A percentile compares a stretch with the other conserved stretches of the same genome.
phyloP scores from a whole-genome alignment of 2,113 vertebrate genomes.

The Lanius ludovicianus region DNA sequence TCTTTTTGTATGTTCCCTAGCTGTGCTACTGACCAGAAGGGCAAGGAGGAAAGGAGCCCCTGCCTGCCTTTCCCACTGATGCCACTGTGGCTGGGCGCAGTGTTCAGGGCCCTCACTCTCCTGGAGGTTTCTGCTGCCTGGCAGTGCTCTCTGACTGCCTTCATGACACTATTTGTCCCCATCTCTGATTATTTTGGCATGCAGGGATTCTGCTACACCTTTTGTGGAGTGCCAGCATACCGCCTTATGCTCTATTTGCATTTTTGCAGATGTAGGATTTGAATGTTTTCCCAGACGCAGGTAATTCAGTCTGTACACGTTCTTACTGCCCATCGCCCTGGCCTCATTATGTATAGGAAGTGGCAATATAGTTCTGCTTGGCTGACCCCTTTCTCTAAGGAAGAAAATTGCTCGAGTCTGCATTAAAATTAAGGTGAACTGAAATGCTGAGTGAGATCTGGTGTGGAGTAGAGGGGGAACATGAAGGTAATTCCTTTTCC shows the following conservation, averaged over 20 bases:
- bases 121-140: not conserved
- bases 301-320: not conserved
- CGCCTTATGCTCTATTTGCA: not conserved
- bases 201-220: not conserved
- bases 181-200: not conserved
- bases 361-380: not conserved
- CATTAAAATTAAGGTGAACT: not conserved
- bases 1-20: not conserved
- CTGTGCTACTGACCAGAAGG: not conserved
- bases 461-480: not conserved
- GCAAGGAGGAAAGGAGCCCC: not conserved
- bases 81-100: not conserved
- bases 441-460: not conserved
- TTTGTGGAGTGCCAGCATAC: not conserved
- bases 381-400: not conserved
- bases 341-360: not conserved
- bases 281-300: not conserved
- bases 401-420: not conserved
- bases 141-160: not conserved
- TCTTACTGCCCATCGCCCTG: not conserved
- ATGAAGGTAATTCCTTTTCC: not conserved
- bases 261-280: not conserved
- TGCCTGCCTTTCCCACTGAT: not conserved
- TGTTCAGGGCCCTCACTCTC: fast-evolving
- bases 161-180: not conserved